Evolutionary conservation across 2,888 invertebrate genomes (phyloP), one percentile per base, ranked within the genome.

Genomic region (Osmoderma eremita): DNA sequence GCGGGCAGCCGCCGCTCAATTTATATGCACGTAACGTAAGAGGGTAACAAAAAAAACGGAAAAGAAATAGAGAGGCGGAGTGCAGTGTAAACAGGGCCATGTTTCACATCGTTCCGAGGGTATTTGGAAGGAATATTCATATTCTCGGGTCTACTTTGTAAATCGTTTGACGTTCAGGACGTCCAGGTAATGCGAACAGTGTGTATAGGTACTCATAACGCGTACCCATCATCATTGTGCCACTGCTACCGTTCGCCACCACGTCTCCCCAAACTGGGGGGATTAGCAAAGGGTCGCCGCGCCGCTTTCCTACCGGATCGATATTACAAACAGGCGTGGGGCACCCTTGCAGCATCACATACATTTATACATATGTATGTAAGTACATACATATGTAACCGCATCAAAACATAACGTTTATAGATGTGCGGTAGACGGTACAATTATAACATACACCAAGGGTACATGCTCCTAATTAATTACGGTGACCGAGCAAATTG

Each of bases 251-350:
- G 30, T 30, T 24, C 58, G 22, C 45, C 17, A 45, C 15, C 24
- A 42, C 45, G 30, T 61, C 56, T 65, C 56, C 56, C 65, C 15
- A 63, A 63, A 54, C 17, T n/a, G 45, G 48, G 56, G 65, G 65
- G 65, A 65, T 65, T 56, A 65, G 65, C 41, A 38, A 53, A 18
- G 17, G 53, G 38, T 36, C 38, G 53, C 15, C 38, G 48, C 38
- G 53, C 15, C 38, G 48, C 17, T 30, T 51, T 30, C 51, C 13
- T 22, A 10, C 30, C 36, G 65, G 65, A 65, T 65, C 65, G 65
- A 65, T 65, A 65, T 56, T 65, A 65, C 56, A 53, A 65, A 56
- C 65, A 65, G 56, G 48, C 48, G 45, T 53, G 42, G 63, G 42
- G 42, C 36, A 49, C 53, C 54, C 51, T 39, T 63, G 63, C 63